These are phyloP conservation scores for Embidobia sp. DNA, from an alignment of 2,888 invertebrate genomes.

Conservation along the genomic window DNA sequence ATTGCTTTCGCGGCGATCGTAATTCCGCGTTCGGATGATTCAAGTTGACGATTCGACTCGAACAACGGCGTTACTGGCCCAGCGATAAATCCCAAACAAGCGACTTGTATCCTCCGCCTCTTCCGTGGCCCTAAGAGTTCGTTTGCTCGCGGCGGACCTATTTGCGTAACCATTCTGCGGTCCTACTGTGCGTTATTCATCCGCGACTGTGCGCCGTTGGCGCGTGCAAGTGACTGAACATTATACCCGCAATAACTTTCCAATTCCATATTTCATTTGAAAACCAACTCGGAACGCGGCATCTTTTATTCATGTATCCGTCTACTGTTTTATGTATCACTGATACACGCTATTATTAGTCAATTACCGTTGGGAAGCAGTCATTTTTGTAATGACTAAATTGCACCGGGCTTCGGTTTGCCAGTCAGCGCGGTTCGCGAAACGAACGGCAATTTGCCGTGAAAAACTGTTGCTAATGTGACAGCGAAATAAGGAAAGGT, in stretches of 20 bases:
- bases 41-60: conserved; percentile 37
- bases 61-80: conserved; percentile 33
- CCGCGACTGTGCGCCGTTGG: conserved; percentile 49
- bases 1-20: too few relatives aligned
- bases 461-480: too few relatives aligned
- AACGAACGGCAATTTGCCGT: too few relatives aligned
- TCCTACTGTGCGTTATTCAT: conserved; percentile 52
- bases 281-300: conserved; percentile 22
- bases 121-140: conserved; percentile 53
- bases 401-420: too few relatives aligned
- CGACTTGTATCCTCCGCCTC: conserved; percentile 23
- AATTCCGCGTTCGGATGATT: too few relatives aligned
- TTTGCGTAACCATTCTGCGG: conserved; percentile 57
- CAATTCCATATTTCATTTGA: conserved; percentile 52
- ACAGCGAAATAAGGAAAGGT: too few relatives aligned
- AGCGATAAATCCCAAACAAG: conserved; percentile 35
- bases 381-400: not conserved
- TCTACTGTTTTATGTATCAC: conserved; percentile 1
- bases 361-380: conserved; percentile 18
- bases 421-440: too few relatives aligned
- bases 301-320: conserved; percentile 27
- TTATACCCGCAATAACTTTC: conserved; percentile 51
- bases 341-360: conserved; percentile 11
- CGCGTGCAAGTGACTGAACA: conserved; percentile 48
- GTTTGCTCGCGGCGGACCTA: conserved; percentile 51